Evolutionary conservation across 2,888 invertebrate genomes (phyloP), one percentile per base, ranked within the genome.

Genomic region (Malthinus flaveolus): DNA sequence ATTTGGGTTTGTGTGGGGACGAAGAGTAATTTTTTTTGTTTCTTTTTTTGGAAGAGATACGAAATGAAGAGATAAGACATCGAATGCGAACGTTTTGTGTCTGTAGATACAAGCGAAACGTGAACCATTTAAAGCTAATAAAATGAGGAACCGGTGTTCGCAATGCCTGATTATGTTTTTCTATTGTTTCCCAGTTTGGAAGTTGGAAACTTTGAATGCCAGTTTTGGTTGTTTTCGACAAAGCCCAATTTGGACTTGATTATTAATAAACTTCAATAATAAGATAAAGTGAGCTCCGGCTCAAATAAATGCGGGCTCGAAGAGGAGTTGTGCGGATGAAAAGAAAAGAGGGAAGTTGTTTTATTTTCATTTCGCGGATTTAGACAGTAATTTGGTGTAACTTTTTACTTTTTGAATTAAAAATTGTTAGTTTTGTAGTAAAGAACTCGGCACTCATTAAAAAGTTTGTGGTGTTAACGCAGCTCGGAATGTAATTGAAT

Each of bases 401-500:
- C 32, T 42, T 31, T 42, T 42, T 50, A 33, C 50, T 42, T 42
- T 50, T 50, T 13, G 11, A 36, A n/a, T 42, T 32, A 42, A 49
- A n/a, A 50, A 50, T 32, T 50, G 50, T 50, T 42, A 39, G 50
- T 50, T 50, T 50, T 50, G 15, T 42, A 42, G 50, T n/a, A 36
- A 49, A 42, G 50, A 50, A 42, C 42, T 13, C 32, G 52, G 34
- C 31, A 44, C 52, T 31, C 52, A 45, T 33, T 45, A 45, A 52
- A n/a, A 52, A 52, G 33, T 42, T 32, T 34, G 44, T 31, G 45
- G 35, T 44, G 52, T 45, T 44, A 42, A 42, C 39, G 13, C 39
- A 15, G 39, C 39, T 42, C 23, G 32, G 52, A 34, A 46, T 56
- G 34, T 56, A 56, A 56, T 56, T 56, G 56, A 56, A 56, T 56